Evolutionary conservation across 30 jellyfish, hydroid and myxozoan species (phyloP), one percentile per base, ranked within the genome.

Genomic region (Nemopilema nomurai): DNA sequence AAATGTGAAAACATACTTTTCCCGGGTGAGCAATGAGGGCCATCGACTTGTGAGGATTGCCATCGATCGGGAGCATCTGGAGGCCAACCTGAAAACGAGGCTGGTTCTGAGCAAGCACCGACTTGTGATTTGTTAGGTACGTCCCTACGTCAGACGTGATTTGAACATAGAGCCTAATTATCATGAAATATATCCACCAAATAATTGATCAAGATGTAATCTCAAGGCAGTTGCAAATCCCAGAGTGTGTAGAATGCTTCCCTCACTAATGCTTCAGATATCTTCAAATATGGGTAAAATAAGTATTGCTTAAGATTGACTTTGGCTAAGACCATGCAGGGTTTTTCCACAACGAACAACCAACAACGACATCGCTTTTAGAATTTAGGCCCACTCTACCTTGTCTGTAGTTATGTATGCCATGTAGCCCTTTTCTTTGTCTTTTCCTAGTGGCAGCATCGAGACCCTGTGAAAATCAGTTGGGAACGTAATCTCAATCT

Each of bases 21-120:
- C 89, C 90, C 16, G 97, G 96, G 74, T 92, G 98, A 19, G 97
- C 97, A 22, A 92, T 77, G 31, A 92, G 71, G 0, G 98, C 98
- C 96, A 87, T 87, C 16, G 97, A 87, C 75, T 85, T 76, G 51
- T 87, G 92, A 51, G 98, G 98, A 77, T 92, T 92, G 9, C 98
- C 98, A 62, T 92, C 98, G 20, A 92, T 80, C 22, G 98, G 98
- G 24, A 92, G 77, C 70, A 77, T 83, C 53, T 76, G 86, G 28
- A 92, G 82, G 18, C 98, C 98, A 87, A 92, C 92, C 98, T 92
- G 19, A 26, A 82, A 28, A 8, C 28, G 71, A 57, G 49, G 4
- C 8, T 20, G 49, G 52, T 4, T 18, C 1, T 8, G 41, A 13
- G 6, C 0, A 1, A 66, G 0, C 16, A 13, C 1, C 7, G 30